Base-by-base conservation (phyloP, 2,797 vertebrate species). In the Pteronotus mesoamericanus region DNA sequence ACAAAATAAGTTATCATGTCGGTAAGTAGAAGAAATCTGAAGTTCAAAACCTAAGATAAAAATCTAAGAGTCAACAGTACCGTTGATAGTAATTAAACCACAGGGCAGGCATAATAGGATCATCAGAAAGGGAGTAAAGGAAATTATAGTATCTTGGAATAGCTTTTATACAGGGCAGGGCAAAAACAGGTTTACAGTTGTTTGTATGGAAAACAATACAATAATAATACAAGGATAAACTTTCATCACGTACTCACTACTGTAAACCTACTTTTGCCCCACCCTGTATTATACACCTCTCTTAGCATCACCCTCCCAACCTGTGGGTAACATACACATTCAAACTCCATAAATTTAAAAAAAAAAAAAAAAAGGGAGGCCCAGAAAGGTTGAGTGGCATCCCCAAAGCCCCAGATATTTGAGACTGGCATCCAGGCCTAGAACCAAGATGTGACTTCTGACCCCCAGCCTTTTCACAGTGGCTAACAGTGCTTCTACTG, bases 371-470 rank as follows among this genome's bases (percentile, higher is more conserved):
- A 46, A 32, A 64, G 64, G 46, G 44, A 93, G 71, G 57, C 37
- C 26, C 44, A 46, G 34, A 42, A 82, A 91, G 21, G 51, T 32
- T 55, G 18, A 44, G 46, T 84, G 57, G 77, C 26, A 55, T 39
- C n/a, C 68, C 22, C 29, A 75, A n/a, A 82, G 29, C 11, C 48
- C 66, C 32, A 86, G 51, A 29, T 82, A 71, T 24, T 22, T 39
- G 51, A 51, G 39, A 93, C 42, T 66, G 14, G 77, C 16, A 32
- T 48, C 5, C 26, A 89, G 59, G 44, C 85, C 90, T 75, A 82
- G 18, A 89, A 80, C 19, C 64, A 89, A 96, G 46, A 74, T n/a
- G n/a, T 74, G 69, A 93, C 74, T 89, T 94, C 80, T 34, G 75
- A 87, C 21, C 39, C 32, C 87, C 53, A 59, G 66, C 46, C 68